Evolutionary conservation across 64 coral and sea anemone species (phyloP).

Genomic region (Trachythela sp.): DNA sequence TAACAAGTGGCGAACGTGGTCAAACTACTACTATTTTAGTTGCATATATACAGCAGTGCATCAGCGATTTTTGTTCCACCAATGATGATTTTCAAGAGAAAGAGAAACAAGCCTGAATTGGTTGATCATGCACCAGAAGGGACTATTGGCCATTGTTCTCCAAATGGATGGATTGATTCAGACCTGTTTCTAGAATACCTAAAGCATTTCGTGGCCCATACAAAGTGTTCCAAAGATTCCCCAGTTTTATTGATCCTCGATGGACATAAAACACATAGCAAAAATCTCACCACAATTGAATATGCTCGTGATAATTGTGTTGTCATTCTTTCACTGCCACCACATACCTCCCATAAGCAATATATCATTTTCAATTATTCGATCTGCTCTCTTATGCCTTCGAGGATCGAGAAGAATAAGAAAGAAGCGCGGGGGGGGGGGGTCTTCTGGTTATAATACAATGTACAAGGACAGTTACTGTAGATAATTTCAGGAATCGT

Average conservation of each 20-base stretch:
- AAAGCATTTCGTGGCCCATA: no score
- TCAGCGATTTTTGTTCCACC: neutral
- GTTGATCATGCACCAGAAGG: no score
- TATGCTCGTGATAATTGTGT: neutral
- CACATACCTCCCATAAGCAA: constrained; percentile 13
- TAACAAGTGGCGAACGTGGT: no score
- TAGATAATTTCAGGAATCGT: no score
- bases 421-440: no score
- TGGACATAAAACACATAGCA: neutral
- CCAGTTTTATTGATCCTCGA: neutral
- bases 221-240: neutral
- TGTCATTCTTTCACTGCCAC: neutral
- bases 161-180: neutral
- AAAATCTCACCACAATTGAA: neutral
- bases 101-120: no score
- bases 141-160: neutral
- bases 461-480: no score
- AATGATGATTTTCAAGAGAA: neutral
- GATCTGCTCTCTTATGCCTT: no score
- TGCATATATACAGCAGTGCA: neutral
- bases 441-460: no score
- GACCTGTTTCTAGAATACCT: no score
- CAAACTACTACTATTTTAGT: neutral
- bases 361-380: no score
- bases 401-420: no score